Conservation (phyloP, 2,888 invertebrate species). For the Nezara viridula region DNA sequence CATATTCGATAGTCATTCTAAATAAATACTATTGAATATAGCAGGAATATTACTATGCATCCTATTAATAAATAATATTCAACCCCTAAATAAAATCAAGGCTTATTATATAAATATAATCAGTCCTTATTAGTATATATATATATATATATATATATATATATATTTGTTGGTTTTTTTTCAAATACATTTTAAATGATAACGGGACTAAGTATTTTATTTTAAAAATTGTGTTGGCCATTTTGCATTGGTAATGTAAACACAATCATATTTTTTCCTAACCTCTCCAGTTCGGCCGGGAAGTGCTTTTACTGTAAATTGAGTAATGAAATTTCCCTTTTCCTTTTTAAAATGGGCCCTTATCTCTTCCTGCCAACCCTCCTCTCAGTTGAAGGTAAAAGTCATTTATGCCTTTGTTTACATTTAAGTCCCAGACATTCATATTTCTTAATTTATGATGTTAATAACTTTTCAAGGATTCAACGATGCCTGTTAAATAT, state of each 20-base stretch:
- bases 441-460: neutral
- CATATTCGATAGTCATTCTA: too few species aligned
- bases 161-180: too few species aligned
- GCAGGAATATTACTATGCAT: too few species aligned
- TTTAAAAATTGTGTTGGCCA: neutral
- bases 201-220: neutral
- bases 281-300: neutral
- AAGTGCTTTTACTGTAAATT: constrained; percentile 40
- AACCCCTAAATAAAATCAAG: too few species aligned
- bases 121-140: too few species aligned
- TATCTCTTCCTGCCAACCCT: neutral
- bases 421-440: neutral
- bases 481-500: too few species aligned
- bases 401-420: neutral
- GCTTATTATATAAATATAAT: too few species aligned
- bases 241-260: constrained; percentile 22
- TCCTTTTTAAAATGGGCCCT: constrained; percentile 3
- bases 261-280: constrained; percentile 25
- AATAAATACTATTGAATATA: too few species aligned
- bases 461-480: too few species aligned
- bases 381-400: neutral
- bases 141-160: too few species aligned
- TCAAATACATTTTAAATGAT: neutral
- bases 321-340: constrained; percentile 47
- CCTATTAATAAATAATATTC: too few species aligned